Evolutionary conservation across 1,140 invertebrate genomes (phyloP), one percentile per base, ranked within the genome.

Genomic region (Rhopalosiphum padi): DNA sequence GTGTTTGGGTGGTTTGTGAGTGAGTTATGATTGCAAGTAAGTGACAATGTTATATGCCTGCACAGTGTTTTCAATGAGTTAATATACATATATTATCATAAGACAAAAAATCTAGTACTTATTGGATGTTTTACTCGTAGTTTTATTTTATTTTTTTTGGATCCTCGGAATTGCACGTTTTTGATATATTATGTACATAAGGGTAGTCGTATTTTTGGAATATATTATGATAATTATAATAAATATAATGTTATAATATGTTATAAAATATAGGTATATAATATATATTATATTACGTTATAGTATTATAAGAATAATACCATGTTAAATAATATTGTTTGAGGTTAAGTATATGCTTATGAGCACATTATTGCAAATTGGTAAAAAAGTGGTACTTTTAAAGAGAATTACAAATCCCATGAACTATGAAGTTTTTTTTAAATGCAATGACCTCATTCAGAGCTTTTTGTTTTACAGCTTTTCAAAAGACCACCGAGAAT

Each of bases 381-480:
- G 15, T n/a, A n/a, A 77, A 77, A 68, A 77, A 77, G 60, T 77
- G 15, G 60, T 4, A 77, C n/a, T 77, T 77, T 77, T 77, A 77
- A 68, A 68, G 4, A 77, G 60, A 3, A 77, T 77, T n/a, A 77
- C 60, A 15, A 77, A 77, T 77, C 4, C 15, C 15, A 77, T n/a
- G 11, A 77, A n/a, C 60, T 77, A 22, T 23, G 25, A 53, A 11
- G 21, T 48, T 89, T 53, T 89, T 88, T 89, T 89, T 55, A 55
- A 51, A 89, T 37, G 43, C 22, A 83, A 85, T 46, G 46, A 53
- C 91, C 68, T 82, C 46, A 77, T 92, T 92, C 41, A 22, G 22
- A 25, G 91, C 21, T 92, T 92, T 92, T 92, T 92, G 68, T 92
- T 92, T 82, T 82, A 83, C 68, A 92, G 77, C 43, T n/a, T 92